These are phyloP conservation scores for Dendroctonus ponderosae DNA, from an alignment of 1,140 invertebrate species.

Conservation along the genomic window DNA sequence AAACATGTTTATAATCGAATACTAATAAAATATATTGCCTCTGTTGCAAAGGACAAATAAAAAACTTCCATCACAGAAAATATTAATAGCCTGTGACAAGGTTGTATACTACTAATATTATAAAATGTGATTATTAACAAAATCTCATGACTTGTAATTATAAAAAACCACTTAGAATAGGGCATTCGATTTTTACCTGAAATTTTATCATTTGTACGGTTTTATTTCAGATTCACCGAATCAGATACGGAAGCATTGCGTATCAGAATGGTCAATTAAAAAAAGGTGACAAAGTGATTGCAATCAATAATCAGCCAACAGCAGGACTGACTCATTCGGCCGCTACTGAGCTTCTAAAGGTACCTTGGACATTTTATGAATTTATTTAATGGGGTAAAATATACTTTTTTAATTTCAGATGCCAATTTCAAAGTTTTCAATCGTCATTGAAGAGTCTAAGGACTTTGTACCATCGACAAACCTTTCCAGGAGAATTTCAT, in stretches of 20 bases:
- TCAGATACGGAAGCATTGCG: slow-evolving; percentile 79
- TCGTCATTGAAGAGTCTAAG: slow-evolving; percentile 33
- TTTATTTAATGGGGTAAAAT: background rate
- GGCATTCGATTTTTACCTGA: too few species aligned
- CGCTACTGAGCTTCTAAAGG: slow-evolving; percentile 82
- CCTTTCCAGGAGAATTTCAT: slow-evolving; percentile 24
- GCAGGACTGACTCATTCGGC: slow-evolving; percentile 79
- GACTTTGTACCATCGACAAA: slow-evolving; percentile 22
- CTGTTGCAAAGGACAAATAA: too few species aligned
- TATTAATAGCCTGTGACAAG: too few species aligned
- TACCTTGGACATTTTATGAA: slow-evolving; percentile 44
- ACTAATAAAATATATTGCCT: too few species aligned
- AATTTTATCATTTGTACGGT: too few species aligned
- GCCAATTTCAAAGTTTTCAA: slow-evolving; percentile 22
- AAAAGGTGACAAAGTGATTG: slow-evolving; percentile 82
- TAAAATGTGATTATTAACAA: too few species aligned
- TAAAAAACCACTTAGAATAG: too few species aligned
- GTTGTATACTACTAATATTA: too few species aligned
- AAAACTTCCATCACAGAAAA: too few species aligned
- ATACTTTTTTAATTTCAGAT: slow-evolving; percentile 22
- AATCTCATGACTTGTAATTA: too few species aligned
- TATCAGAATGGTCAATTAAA: slow-evolving; percentile 82
- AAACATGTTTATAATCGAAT: too few species aligned
- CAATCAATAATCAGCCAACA: slow-evolving; percentile 84
- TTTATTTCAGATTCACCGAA: slow-evolving; percentile 73